Base-by-base conservation (phyloP, 2,888 invertebrate species). In the Philereme transversata region DNA sequence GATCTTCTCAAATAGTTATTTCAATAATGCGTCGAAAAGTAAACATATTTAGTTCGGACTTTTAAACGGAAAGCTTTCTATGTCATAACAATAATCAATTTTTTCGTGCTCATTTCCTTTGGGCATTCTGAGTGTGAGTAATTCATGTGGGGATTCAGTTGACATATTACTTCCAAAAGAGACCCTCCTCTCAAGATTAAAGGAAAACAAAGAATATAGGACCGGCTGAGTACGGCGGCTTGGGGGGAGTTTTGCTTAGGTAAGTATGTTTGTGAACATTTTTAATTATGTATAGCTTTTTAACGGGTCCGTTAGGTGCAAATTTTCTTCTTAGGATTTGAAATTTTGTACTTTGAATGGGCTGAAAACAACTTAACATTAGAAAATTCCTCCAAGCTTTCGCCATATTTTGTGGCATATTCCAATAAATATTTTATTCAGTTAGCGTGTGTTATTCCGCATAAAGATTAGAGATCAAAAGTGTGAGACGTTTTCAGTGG, bases 71-170 rank as follows among this genome's bases (percentile, higher is more conserved):
- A 54, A 51, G 8, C 35, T 34, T 57, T 62, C 49, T 54, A 49
- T 61, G 41, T 44, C 34, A 22, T 49, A 11, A 50, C 59, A 64
- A 63, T 64, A 60, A 62, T 64, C 57, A 65, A 65, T 63, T 65
- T 64, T 61, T 62, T 60, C 61, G 53, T 72, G 70, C 73, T 75
- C 71, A 71, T 76, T 81, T 81, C 81, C 79, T 84, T 71, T 71
- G 77, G 75, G 78, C 55, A 75, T 78, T 76, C 76, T 65, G 65
- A 71, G 72, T 75, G 77, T 87, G 81, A 86, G 87, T 88, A 83
- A 87, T 88, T 86, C 82, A 88, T 84, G 78, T 75, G 71, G 75
- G 75, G 78, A 72, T 71, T 76, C 70, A 71, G 78, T 78, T 82
- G 81, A 86, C 84, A 80, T 82, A 81, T 82, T 81, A 79, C 80